Base-by-base conservation (phyloP, 2,113 vertebrate genomes). In the Zosterops japonicus region DNA sequence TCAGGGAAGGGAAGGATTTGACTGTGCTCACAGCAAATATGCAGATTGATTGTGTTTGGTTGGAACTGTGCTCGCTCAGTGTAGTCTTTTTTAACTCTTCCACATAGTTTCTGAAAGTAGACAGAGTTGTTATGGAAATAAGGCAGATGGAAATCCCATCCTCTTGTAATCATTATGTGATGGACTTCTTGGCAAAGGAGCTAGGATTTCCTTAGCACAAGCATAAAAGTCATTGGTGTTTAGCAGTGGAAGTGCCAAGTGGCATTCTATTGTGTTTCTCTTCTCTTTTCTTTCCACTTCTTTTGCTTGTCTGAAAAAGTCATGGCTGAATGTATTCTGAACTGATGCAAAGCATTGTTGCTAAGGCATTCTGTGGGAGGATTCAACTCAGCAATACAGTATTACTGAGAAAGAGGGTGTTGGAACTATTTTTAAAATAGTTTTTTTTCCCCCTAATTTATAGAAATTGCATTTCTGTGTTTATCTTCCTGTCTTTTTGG, bases 121-220 rank as follows among this genome's bases (percentile, higher is more conserved):
- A 25, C 29, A 49, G 68, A 60, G 19, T 85, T 69, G 70, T 95
- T 96, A 64, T 31, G 63, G 90, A 79, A 93, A 91, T 89, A 86
- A 88, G 63, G 72, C 79, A 95, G 61, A 88, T 74, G 52, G 69
- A 60, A 93, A 91, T 71, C 9, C 28, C 12, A 35, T 83, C 55
- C 56, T 91, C n/a, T 49, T 11, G 2, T 65, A 77, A 61, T 59
- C 63, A 33, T 4, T 53, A 18, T 78, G 28, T 57, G 85, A 71
- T 83, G 80, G 84, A 21, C 33, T 95, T 35, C 55, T 75, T 96
- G 85, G 87, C 81, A 86, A 86, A 89, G 39, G 20, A 89, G 15
- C 12, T 41, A 77, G 35, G 90, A 56, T 95, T 97, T 97, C 87
- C 81, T 93, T 90, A 95, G 53, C 86, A 90, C 83, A 95, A 86